phyloP scores from a whole-genome alignment of 2,113 vertebrate genomes.

The Sorex araneus region DNA sequence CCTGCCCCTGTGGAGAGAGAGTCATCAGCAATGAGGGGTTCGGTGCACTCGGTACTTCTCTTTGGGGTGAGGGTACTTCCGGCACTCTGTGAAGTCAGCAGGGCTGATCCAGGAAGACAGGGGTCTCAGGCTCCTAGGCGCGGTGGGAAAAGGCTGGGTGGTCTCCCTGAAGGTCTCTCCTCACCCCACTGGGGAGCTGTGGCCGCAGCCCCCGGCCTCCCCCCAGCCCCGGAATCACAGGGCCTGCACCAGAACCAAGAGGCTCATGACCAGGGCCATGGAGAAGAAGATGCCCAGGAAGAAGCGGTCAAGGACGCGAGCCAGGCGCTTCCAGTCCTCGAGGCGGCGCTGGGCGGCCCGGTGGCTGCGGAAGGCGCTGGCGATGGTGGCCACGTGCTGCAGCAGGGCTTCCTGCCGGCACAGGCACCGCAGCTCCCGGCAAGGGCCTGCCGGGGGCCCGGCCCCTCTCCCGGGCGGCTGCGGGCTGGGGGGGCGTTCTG shows the following conservation, averaged over 20 bases:
- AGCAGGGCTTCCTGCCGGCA: constrained; percentile 90
- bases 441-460: constrained; percentile 19
- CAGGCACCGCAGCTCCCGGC: constrained; percentile 80
- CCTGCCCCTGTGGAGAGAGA: neutral
- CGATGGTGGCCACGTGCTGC: constrained; percentile 91
- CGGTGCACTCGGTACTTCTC: neutral
- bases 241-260: constrained; percentile 92
- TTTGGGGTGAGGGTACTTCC: neutral
- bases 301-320: constrained; percentile 94
- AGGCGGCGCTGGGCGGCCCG: constrained; percentile 90
- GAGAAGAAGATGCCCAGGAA: constrained; percentile 96
- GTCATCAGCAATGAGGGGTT: neutral
- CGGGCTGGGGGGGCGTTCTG: constrained; percentile 67
- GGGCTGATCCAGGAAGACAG: neutral
- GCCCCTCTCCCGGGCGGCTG: constrained; percentile 12
- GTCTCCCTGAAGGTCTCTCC: constrained; percentile 49
- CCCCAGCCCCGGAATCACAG: constrained; percentile 83
- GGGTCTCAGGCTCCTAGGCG: constrained; percentile 81
- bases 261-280: constrained; percentile 95
- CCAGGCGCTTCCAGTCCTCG: constrained; percentile 94
- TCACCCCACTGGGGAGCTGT: neutral
- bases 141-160: constrained; percentile 82
- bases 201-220: neutral
- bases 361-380: constrained; percentile 92
- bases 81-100: neutral